Percentiles rank a stretch among this genome's conserved stretches.
Evolutionary conservation across 1,140 invertebrate species (phyloP).

Genomic region (Neelides sp.): DNA sequence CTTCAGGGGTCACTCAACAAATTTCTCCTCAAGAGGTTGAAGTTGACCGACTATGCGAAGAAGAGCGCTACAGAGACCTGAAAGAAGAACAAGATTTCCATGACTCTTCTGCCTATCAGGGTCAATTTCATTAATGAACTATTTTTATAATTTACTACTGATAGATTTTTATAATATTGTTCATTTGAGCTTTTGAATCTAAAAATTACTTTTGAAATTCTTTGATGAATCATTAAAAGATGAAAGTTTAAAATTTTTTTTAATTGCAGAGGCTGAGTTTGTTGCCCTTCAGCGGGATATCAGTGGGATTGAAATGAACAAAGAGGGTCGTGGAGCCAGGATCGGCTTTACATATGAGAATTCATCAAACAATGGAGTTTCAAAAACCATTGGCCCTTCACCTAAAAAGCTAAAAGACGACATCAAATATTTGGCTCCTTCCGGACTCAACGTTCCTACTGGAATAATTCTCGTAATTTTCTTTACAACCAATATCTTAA

Average conservation of each 20-base stretch:
- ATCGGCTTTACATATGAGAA: conserved; percentile 1
- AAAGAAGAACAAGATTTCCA: conserved; percentile 63
- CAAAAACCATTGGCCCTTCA: conserved; percentile 18
- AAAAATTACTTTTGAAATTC: conserved; percentile 2
- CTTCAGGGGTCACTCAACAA: neutral
- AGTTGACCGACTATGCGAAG: conserved; percentile 74
- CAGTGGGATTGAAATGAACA: conserved; percentile 53
- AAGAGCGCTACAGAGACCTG: conserved; percentile 76
- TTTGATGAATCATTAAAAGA: too few relatives aligned
- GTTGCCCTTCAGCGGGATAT: conserved; percentile 67
- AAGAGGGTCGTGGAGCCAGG: conserved; percentile 47
- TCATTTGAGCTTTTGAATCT: conserved; percentile 1
- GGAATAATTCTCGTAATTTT: conserved; percentile 52
- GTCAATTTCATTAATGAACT: conserved; percentile 35
- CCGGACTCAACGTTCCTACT: conserved; percentile 55
- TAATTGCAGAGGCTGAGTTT: conserved; percentile 70
- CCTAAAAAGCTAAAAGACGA: conserved; percentile 43
- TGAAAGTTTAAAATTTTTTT: conserved; percentile 12
- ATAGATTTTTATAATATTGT: neutral
- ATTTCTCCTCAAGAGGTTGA: conserved; percentile 56
- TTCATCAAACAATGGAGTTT: conserved; percentile 9
- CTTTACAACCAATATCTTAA: too few relatives aligned
- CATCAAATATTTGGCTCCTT: conserved; percentile 54
- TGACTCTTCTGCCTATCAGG: conserved; percentile 73
- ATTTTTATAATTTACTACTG: conserved; percentile 3